Evolutionary conservation across 92 coral and sea anemone genomes (phyloP).

Genomic region (Pocillopora meandrina): DNA sequence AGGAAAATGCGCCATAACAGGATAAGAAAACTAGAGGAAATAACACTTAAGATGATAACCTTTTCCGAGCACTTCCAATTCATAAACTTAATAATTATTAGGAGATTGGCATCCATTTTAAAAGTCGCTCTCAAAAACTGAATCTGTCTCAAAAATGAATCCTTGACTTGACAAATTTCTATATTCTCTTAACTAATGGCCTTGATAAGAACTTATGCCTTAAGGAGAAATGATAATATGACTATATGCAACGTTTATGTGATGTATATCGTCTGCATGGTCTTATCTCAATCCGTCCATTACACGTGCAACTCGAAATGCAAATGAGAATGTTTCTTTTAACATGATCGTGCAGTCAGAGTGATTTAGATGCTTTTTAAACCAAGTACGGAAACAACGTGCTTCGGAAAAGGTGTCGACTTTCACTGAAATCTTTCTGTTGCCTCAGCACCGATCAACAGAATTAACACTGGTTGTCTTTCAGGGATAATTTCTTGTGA

Average conservation of each 20-base stretch:
- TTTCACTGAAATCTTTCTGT: slow-evolving; percentile 46
- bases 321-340: slow-evolving; percentile 45
- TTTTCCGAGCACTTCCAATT: too few species aligned
- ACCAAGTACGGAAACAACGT: slow-evolving; percentile 59
- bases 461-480: neutral
- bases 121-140: too few species aligned
- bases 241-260: slow-evolving; percentile 2
- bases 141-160: too few species aligned
- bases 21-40: too few species aligned
- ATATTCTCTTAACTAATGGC: too few species aligned
- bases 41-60: too few species aligned
- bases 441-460: slow-evolving; percentile 45
- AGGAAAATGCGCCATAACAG: too few species aligned
- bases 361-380: slow-evolving; percentile 42
- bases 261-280: neutral
- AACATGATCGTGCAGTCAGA: slow-evolving; percentile 38
- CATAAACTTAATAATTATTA: too few species aligned
- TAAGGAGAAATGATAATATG: neutral
- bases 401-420: slow-evolving; percentile 53
- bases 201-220: too few species aligned
- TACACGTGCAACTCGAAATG: slow-evolving; percentile 66
- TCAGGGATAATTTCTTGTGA: neutral
- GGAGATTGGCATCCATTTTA: too few species aligned
- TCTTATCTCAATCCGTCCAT: slow-evolving; percentile 1
- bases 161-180: neutral